A percentile compares a stretch with the other conserved stretches of the same genome.
Conservation (phyloP, 2,797 vertebrate genomes). For the Buceros bicornis region DNA sequence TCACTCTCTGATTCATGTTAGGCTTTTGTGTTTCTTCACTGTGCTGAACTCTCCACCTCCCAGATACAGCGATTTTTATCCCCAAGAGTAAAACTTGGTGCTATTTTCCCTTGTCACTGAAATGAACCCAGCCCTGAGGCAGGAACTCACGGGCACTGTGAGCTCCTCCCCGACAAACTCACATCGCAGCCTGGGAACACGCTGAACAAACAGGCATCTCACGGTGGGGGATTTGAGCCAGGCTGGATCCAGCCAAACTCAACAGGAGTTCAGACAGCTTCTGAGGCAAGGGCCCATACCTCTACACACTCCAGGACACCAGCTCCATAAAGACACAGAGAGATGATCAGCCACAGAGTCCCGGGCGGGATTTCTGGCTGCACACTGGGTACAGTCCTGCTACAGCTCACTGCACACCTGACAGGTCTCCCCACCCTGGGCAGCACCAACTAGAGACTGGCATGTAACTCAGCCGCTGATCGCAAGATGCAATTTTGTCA, state of each 20-base stretch:
- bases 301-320: not conserved
- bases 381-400: not conserved
- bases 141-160: not conserved
- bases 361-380: not conserved
- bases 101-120: not conserved
- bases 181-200: fast-evolving
- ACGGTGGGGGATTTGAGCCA: not conserved
- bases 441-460: not conserved
- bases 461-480: not conserved
- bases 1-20: not conserved
- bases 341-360: not conserved
- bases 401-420: not conserved
- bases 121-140: not conserved
- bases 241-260: not conserved
- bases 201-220: not conserved
- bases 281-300: not conserved
- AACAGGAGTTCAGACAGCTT: not conserved
- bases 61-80: not conserved
- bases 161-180: not conserved
- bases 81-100: not conserved
- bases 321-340: not conserved
- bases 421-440: not conserved
- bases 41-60: not conserved
- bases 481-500: not conserved
- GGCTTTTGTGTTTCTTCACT: not conserved